Base-by-base conservation (phyloP, 1,140 invertebrate genomes). In the Centruroides sculpturatus region DNA sequence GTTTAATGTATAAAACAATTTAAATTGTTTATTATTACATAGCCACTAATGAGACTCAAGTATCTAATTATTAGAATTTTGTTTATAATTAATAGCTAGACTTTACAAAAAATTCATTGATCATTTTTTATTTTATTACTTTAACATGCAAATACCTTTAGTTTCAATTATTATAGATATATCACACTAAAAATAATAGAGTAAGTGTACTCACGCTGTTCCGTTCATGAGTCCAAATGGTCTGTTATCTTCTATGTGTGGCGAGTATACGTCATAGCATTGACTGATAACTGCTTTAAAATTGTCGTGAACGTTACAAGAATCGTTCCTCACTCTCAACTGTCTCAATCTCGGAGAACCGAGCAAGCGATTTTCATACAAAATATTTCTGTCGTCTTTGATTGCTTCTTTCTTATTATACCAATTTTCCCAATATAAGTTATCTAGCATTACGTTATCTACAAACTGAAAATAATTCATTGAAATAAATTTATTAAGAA, bases 281-380 rank as follows among this genome's bases (percentile, higher is more conserved):
- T 75, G 70, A 23, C 73, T 70, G 65, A 84, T 83, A 41, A 78
- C 74, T 56, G 74, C 70, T 57, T 74, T 70, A 70, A 85, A 84
- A 63, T 81, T 79, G 23, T 77, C 73, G 59, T 81, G 80, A 7
- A 85, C 76, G 13, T 73, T 70, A 70, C 84, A 86, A 4, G 81
- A 82, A 66, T 81, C 74, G 65, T 79, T 79, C 47, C 73, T 66
- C 0, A 82, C 80, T 64, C 76, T 76, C 1, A 85, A 66, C 69
- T 84, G 82, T 66, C 84, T 68, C 9, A 85, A 64, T 60, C 82
- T 73, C 4, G 83, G 82, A 5, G 82, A 74, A 13, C 83, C 83
- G 3, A 86, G 70, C 11, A 86, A 68, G 61, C 79, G 78, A 71
- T 85, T 85, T 69, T 84, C 83, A 65, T 81, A 82, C 58, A 80